These are phyloP conservation scores for Diabrotica balteata DNA, from an alignment of 2,888 invertebrate genomes.

Conservation along the genomic window DNA sequence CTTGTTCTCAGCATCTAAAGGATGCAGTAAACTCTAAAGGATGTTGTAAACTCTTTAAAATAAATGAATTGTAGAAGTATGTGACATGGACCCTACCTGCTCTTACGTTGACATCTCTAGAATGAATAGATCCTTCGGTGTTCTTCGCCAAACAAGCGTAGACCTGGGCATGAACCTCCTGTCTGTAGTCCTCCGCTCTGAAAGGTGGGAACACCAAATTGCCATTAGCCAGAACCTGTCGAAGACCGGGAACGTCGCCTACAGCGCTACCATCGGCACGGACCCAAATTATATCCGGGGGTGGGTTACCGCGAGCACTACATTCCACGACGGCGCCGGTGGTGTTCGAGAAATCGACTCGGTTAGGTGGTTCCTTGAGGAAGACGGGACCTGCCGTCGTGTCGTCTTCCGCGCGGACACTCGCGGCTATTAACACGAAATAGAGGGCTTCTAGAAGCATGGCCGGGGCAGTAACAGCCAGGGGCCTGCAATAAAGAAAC, in stretches of 20 bases:
- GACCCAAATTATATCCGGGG: constrained; percentile 93
- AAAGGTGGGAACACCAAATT: constrained; percentile 94
- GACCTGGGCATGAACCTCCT: constrained; percentile 93
- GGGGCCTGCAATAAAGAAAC: constrained; percentile 14
- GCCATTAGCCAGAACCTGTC: constrained; percentile 77
- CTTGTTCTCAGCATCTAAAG: too few species aligned
- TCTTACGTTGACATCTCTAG: constrained; percentile 91
- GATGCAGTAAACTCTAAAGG: too few species aligned
- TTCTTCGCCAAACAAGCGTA: constrained; percentile 92
- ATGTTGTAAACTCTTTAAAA: too few species aligned
- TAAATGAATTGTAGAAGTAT: too few species aligned
- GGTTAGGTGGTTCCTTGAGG: constrained; percentile 88
- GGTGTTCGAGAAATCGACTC: constrained; percentile 93
- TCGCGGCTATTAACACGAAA: constrained; percentile 13
- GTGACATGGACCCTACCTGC: constrained; percentile 71
- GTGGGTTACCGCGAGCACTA: constrained; percentile 87
- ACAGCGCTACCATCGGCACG: constrained; percentile 90
- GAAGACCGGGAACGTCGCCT: constrained; percentile 80
- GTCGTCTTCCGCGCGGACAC: constrained; percentile 49
- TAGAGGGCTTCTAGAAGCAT: constrained; percentile 18
- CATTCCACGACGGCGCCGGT: constrained; percentile 93
- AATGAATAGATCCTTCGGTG: constrained; percentile 88
- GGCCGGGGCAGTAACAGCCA: constrained; percentile 9
- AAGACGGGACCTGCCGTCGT: constrained; percentile 80
- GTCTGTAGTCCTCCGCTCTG: constrained; percentile 90